Evolutionary conservation across 2,797 vertebrate genomes (phyloP).

Genomic region (Anableps anableps): DNA sequence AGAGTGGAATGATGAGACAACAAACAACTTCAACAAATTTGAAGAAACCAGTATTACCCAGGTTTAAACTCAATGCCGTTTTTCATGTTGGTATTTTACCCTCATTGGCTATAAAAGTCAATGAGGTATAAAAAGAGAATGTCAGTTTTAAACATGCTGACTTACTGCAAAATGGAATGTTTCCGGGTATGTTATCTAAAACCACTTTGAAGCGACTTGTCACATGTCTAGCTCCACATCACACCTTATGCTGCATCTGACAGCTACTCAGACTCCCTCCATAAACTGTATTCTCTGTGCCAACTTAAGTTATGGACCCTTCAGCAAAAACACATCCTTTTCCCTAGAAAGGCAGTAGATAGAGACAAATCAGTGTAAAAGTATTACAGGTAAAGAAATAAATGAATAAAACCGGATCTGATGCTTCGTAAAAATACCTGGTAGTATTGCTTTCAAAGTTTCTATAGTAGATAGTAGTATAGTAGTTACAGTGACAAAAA

Average conservation of each 20-base stretch:
- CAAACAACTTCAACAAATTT: background rate
- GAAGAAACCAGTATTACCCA: background rate
- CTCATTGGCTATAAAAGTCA: background rate
- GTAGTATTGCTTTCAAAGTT: conserved; percentile 20
- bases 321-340: conserved; percentile 15
- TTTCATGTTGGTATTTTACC: background rate
- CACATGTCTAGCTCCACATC: conserved; percentile 26
- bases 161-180: conserved; percentile 13
- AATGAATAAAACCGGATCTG: conserved; percentile 1
- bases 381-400: conserved; percentile 2
- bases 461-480: background rate
- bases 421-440: conserved; percentile 6
- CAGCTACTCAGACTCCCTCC: conserved; percentile 25
- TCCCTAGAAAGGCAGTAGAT: background rate
- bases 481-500: background rate
- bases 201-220: conserved; percentile 27
- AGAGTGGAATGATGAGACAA: background rate
- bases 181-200: conserved; percentile 24
- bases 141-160: conserved; percentile 26
- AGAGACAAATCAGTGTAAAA: conserved; percentile 7
- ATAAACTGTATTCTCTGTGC: conserved; percentile 20
- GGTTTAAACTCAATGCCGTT: background rate
- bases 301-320: conserved; percentile 22
- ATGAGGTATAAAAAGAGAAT: conserved; percentile 6
- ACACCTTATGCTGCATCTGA: conserved; percentile 12